phyloP scores from a whole-genome alignment of 1,140 invertebrate species.

The Papilio xuthus region DNA sequence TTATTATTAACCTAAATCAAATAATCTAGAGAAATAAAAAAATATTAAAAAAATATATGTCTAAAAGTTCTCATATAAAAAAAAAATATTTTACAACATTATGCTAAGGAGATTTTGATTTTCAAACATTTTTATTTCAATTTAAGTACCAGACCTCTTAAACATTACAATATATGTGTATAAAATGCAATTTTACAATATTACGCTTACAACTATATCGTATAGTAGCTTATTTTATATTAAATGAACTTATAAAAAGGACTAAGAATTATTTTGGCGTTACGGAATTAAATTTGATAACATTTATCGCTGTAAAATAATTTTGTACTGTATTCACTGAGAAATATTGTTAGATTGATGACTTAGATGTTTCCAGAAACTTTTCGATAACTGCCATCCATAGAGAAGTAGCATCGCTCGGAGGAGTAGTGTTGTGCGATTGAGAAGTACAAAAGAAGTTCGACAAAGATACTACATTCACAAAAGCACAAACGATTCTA shows the following conservation, averaged over 20 bases:
- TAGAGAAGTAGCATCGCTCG: too few species aligned
- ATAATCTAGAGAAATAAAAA: neutral
- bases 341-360: too few species aligned
- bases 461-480: too few species aligned
- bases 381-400: too few species aligned
- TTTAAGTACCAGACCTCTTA: conserved; percentile 15
- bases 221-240: neutral
- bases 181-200: neutral
- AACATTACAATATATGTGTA: neutral
- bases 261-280: neutral
- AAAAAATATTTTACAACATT: neutral
- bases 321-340: too few species aligned
- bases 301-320: too few species aligned
- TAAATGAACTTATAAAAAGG: neutral
- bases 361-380: too few species aligned
- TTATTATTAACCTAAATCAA: neutral
- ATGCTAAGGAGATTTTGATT: conserved; percentile 7
- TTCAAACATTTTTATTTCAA: neutral
- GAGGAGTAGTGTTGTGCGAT: too few species aligned
- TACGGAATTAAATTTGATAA: neutral
- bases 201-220: neutral
- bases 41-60: neutral
- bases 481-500: neutral
- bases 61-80: neutral
- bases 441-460: too few species aligned